Conservation (phyloP, 53 echinoderm and acorn worm genomes). For the Echinarachnius parma region DNA sequence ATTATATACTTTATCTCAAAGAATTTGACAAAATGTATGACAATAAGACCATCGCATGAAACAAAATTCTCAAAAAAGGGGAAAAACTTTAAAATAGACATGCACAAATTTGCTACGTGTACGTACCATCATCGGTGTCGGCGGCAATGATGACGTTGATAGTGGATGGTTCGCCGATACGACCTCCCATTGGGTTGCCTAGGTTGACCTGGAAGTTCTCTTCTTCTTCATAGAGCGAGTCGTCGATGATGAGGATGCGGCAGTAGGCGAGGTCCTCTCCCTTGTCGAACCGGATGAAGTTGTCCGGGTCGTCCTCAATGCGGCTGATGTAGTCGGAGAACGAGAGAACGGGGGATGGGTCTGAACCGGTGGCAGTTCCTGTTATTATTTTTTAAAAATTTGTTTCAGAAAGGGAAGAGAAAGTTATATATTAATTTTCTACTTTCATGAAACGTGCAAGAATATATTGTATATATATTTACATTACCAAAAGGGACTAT, state of each 20-base stretch:
- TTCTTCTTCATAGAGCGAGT: conserved; percentile 94
- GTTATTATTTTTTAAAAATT: too few species aligned
- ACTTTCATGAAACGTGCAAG: too few species aligned
- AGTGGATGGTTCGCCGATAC: conserved; percentile 55
- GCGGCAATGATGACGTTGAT: conserved; percentile 81
- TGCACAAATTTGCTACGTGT: too few species aligned
- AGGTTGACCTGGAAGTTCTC: conserved; percentile 97
- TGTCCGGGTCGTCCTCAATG: conserved; percentile 87
- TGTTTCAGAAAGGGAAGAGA: background rate
- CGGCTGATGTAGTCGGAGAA: conserved; percentile 99
- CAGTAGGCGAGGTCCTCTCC: conserved; percentile 95
- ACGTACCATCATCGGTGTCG: conserved; percentile 93
- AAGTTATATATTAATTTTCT: too few species aligned
- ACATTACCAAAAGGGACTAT: too few species aligned
- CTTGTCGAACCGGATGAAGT: conserved; percentile 96
- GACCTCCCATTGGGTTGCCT: conserved; percentile 97
- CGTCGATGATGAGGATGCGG: conserved; percentile 94
- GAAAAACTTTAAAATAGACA: too few species aligned
- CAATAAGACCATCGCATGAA: too few species aligned
- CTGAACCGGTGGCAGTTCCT: conserved; percentile 94
- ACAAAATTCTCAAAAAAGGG: too few species aligned
- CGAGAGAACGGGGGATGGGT: conserved; percentile 91
- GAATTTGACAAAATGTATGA: too few species aligned
- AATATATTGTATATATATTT: too few species aligned
- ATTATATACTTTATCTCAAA: too few species aligned